A percentile compares a stretch with the other conserved stretches of the same genome.
phyloP scores from a whole-genome alignment of 2,888 invertebrate species.

The Adelphocoris suturalis region DNA sequence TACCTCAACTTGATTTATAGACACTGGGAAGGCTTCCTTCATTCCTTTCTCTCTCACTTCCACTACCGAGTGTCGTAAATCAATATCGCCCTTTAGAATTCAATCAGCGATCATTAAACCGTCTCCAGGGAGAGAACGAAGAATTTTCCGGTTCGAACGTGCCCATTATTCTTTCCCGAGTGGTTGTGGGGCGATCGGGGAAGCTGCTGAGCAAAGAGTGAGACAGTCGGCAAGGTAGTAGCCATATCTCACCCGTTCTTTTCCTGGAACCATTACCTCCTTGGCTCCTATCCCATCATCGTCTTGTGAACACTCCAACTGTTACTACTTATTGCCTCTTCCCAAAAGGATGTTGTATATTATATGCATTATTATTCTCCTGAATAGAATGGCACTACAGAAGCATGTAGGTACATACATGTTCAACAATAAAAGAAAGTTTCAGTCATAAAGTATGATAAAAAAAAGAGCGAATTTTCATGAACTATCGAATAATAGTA shows the following conservation, averaged over 20 bases:
- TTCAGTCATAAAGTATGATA: no score
- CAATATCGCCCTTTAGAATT: slow-evolving; percentile 1
- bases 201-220: background rate
- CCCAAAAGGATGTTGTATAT: no score
- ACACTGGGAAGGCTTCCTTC: background rate
- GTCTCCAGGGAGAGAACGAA: background rate
- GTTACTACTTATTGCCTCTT: no score
- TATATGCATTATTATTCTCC: no score
- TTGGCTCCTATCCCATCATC: no score
- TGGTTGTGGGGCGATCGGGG: background rate
- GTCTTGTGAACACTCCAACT: no score
- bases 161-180: background rate
- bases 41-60: background rate
- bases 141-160: background rate
- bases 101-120: background rate
- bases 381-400: no score
- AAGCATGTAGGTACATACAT: no score
- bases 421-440: no score
- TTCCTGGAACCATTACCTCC: background rate
- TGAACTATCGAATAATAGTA: no score
- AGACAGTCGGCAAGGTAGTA: background rate
- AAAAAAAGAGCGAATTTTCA: no score
- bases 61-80: background rate
- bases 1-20: background rate
- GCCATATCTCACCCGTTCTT: background rate